These are phyloP conservation scores for Pollimyrus isidori DNA, from an alignment of 2,113 vertebrate genomes.

Conservation along the genomic window DNA sequence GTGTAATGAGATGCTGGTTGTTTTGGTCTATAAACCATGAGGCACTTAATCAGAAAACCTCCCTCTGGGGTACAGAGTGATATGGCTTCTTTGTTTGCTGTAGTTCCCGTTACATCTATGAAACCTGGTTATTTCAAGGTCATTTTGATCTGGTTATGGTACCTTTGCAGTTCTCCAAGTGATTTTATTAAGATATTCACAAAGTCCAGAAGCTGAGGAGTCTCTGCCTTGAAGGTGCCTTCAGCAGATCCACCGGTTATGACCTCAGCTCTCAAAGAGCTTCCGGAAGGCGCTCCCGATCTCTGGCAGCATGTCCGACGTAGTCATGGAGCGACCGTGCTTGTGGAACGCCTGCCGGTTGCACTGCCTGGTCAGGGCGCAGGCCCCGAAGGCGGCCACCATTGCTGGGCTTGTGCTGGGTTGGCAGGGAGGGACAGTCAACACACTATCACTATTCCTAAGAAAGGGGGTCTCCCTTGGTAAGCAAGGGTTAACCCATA, in stretches of 20 bases:
- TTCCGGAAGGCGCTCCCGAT: constrained; percentile 80
- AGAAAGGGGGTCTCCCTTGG: background rate
- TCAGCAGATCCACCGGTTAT: background rate
- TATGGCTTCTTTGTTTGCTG: background rate
- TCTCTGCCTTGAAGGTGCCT: background rate
- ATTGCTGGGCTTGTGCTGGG: constrained; percentile 72
- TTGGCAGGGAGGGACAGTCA: background rate
- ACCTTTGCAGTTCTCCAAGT: constrained; percentile 22
- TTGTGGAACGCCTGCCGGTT: constrained; percentile 86
- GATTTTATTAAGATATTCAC: background rate
- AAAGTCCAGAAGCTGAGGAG: background rate
- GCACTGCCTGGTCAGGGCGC: constrained; percentile 80
- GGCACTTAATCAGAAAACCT: constrained; percentile 4
- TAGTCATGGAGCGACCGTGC: constrained; percentile 79
- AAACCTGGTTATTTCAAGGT: background rate
- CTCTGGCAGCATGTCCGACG: constrained; percentile 89
- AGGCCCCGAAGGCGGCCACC: constrained; percentile 84
- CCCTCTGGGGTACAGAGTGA: background rate
- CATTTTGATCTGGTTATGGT: constrained; percentile 22
- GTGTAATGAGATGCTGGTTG: background rate
- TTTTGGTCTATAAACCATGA: background rate
- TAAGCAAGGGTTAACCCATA: background rate
- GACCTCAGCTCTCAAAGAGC: constrained; percentile 78
- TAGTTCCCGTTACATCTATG: background rate
- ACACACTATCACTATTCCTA: background rate